phyloP scores from a whole-genome alignment of 1,140 invertebrate genomes.

The Zelostemma sp. region DNA sequence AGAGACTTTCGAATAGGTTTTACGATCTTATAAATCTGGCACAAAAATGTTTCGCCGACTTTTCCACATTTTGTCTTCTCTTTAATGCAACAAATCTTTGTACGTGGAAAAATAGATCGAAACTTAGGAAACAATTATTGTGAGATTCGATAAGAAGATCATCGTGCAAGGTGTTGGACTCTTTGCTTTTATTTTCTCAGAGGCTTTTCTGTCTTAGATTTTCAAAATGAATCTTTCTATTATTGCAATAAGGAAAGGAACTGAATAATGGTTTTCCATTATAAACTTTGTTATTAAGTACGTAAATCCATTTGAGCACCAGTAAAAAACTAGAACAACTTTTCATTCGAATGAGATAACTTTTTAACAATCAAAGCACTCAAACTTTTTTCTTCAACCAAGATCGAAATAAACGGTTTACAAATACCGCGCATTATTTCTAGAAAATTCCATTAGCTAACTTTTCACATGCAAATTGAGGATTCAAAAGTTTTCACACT shows the following conservation, averaged over 20 bases:
- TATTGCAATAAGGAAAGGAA: conserved; percentile 2
- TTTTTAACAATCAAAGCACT: conserved; percentile 39
- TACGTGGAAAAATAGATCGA: not conserved
- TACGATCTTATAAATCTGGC: conserved; percentile 62
- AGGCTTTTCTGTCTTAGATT: not conserved
- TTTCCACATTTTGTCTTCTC: conserved; percentile 35
- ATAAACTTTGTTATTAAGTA: conserved; percentile 27
- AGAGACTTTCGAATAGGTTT: conserved; percentile 42
- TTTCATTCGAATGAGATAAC: conserved; percentile 39
- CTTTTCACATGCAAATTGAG: not conserved
- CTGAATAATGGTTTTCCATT: conserved; percentile 24
- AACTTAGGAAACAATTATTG: conserved; percentile 8
- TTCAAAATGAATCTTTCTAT: not conserved
- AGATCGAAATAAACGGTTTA: conserved; percentile 34
- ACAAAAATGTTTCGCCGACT: conserved; percentile 50
- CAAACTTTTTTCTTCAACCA: conserved; percentile 17
- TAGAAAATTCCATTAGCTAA: conserved; percentile 34
- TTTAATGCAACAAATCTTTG: conserved; percentile 3
- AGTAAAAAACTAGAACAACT: conserved; percentile 30
- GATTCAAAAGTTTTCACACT: not conserved
- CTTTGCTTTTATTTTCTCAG: not conserved
- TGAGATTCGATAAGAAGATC: not conserved
- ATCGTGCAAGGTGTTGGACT: not conserved
- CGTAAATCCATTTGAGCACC: conserved; percentile 28
- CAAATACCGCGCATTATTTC: conserved; percentile 28